phyloP scores from a whole-genome alignment of 2,113 vertebrate genomes.

The Dipodomys ordii region DNA sequence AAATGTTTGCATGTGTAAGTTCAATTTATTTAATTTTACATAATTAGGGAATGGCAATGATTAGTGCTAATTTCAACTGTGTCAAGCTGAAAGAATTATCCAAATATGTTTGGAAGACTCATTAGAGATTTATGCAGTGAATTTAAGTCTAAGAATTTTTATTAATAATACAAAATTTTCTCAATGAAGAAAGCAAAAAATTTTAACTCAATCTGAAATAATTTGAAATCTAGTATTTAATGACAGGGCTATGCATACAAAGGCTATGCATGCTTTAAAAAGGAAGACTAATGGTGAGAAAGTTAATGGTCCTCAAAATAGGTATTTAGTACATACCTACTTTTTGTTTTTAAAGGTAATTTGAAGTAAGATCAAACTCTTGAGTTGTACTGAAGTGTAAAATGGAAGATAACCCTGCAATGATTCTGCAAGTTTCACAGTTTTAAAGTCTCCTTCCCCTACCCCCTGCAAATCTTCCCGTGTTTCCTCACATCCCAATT shows the following conservation, averaged over 20 bases:
- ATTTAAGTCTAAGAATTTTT: constrained; percentile 1
- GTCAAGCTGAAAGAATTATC: constrained; percentile 62
- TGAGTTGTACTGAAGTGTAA: constrained; percentile 6
- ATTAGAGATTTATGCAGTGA: constrained; percentile 36
- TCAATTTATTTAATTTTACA: constrained; percentile 79
- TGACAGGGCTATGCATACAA: background rate
- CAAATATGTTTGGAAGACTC: constrained; percentile 73
- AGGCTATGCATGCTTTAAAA: constrained; percentile 19
- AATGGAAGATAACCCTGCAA: background rate
- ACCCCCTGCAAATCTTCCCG: background rate
- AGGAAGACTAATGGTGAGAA: background rate
- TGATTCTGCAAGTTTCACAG: background rate
- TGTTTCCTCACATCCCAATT: constrained; percentile 10
- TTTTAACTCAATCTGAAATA: constrained; percentile 48
- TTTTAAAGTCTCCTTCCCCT: constrained; percentile 14
- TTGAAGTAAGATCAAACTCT: constrained; percentile 48
- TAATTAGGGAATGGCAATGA: constrained; percentile 71
- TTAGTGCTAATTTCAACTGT: constrained; percentile 73
- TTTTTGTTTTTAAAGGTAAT: background rate
- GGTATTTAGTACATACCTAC: constrained; percentile 48
- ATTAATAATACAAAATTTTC: background rate
- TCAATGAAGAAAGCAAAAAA: constrained; percentile 19
- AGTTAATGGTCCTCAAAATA: constrained; percentile 59
- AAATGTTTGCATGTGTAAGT: constrained; percentile 64
- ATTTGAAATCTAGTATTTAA: constrained; percentile 49